phyloP scores from a whole-genome alignment of 2,797 vertebrate species.

The Thaleichthys pacificus region DNA sequence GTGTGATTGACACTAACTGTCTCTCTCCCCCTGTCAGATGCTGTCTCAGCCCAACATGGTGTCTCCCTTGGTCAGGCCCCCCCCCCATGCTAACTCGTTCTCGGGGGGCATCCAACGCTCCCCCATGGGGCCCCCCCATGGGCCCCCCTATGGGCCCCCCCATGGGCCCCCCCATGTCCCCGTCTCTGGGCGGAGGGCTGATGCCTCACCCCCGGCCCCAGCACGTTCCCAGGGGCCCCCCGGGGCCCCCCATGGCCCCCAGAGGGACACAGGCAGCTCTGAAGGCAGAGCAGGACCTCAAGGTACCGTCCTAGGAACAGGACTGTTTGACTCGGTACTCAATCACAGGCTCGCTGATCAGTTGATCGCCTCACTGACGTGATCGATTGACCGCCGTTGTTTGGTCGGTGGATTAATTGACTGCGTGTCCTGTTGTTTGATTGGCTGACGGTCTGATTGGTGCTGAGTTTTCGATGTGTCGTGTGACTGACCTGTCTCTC shows the following conservation, averaged over 20 bases:
- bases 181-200: slow-evolving; percentile 88
- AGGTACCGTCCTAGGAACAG: slow-evolving; percentile 71
- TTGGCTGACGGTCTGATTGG: not conserved
- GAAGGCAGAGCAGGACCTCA: slow-evolving; percentile 92
- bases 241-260: slow-evolving; percentile 81
- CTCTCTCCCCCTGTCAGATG: slow-evolving; percentile 74
- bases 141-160: slow-evolving; percentile 88
- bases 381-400: not conserved
- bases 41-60: slow-evolving; percentile 96
- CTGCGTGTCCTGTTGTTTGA: not conserved
- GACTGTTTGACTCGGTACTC: too few relatives aligned
- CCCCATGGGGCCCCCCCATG: slow-evolving; percentile 88
- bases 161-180: slow-evolving; percentile 83
- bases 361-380: too few relatives aligned
- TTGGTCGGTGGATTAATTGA: not conserved
- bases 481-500: not conserved
- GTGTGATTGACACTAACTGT: not conserved
- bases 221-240: slow-evolving; percentile 83
- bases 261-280: slow-evolving; percentile 86
- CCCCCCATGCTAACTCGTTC: slow-evolving; percentile 91
- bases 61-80: slow-evolving; percentile 90
- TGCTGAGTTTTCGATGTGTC: not conserved
- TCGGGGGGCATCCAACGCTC: slow-evolving; percentile 90
- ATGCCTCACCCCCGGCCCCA: slow-evolving; percentile 87
- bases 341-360: not conserved